Conservation (phyloP, 2,113 vertebrate genomes). For the Xiphias gladius region DNA sequence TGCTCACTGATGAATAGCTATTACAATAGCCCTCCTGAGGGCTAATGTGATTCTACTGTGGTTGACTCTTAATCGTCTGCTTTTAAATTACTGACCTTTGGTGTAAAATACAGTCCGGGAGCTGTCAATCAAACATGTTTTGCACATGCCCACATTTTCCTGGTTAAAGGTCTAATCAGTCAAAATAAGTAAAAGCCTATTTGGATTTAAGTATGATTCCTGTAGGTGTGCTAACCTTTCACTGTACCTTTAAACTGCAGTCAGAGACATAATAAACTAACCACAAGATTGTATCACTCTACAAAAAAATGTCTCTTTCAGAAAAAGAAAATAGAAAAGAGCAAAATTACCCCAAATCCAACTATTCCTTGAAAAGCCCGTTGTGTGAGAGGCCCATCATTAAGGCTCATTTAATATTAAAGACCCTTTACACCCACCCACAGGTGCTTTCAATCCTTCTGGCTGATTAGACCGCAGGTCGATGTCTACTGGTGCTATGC, state of each 20-base stretch:
- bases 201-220: neutral
- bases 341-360: slow-evolving; percentile 12
- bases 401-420: slow-evolving; percentile 15
- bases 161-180: neutral
- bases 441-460: slow-evolving; percentile 3
- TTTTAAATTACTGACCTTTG: neutral
- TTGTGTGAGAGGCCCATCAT: slow-evolving; percentile 1
- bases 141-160: neutral
- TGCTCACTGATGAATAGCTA: too few relatives aligned
- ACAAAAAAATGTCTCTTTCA: neutral
- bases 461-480: slow-evolving; percentile 19
- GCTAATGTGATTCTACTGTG: too few relatives aligned
- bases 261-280: neutral
- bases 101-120: neutral
- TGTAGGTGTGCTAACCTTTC: neutral
- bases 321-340: slow-evolving; percentile 3
- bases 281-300: too few relatives aligned
- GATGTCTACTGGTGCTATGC: neutral
- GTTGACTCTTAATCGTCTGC: neutral
- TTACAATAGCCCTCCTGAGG: too few relatives aligned
- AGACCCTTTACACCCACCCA: neutral
- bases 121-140: neutral
- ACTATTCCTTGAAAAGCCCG: neutral
- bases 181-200: too few relatives aligned
- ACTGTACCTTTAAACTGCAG: neutral